Evolutionary conservation across 2,113 vertebrate species (phyloP).

Genomic region (Lates calcarifer): DNA sequence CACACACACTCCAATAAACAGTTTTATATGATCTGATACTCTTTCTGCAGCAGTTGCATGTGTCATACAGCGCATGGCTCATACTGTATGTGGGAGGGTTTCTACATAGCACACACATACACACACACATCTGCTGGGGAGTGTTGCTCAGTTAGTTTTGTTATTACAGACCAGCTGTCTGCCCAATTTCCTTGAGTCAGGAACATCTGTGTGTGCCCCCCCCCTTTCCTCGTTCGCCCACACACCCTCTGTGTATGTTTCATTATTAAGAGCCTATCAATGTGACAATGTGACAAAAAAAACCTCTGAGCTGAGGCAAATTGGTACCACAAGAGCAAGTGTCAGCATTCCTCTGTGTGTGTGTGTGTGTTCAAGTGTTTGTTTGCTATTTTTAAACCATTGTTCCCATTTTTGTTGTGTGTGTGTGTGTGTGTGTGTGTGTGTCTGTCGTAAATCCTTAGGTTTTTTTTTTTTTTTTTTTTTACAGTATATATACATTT

Average conservation of each 20-base stretch:
- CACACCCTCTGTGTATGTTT: conserved; percentile 15
- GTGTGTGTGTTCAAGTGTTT: background rate
- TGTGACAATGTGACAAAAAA: conserved; percentile 51
- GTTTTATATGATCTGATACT: background rate
- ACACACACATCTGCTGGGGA: conserved; percentile 39
- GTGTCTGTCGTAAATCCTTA: background rate
- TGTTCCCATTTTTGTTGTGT: too few relatives aligned
- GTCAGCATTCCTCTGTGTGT: conserved; percentile 37
- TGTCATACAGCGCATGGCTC: background rate
- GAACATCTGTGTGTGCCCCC: conserved; percentile 64
- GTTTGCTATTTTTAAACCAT: background rate
- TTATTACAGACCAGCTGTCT: conserved; percentile 69
- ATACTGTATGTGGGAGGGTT: conserved; percentile 1
- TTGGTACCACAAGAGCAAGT: conserved; percentile 29
- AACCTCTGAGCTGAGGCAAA: conserved; percentile 44
- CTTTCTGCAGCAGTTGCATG: conserved; percentile 18
- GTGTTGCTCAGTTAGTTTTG: conserved; percentile 58
- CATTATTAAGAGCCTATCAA: conserved; percentile 58
- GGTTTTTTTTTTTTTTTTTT: too few relatives aligned
- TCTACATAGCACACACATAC: background rate
- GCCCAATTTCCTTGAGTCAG: conserved; percentile 41
- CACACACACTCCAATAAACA: conserved; percentile 11
- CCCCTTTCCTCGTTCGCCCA: background rate
- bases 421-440: background rate
- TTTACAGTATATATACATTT: conserved; percentile 16